phyloP scores from a whole-genome alignment of 2,888 invertebrate species.

The Seira ritae region DNA sequence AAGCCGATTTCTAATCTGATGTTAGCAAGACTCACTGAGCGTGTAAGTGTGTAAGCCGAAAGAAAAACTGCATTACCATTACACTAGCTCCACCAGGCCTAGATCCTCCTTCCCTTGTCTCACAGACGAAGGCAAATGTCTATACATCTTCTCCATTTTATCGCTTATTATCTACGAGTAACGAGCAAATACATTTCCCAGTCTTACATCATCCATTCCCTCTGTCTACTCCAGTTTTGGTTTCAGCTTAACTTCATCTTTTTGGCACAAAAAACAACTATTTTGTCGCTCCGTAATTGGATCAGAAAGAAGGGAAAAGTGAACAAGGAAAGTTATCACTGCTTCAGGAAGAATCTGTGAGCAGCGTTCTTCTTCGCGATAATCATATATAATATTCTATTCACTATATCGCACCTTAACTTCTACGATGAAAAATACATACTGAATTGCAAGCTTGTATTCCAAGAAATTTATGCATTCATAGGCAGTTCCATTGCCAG shows the following conservation, averaged over 20 bases:
- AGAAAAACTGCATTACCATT: neutral
- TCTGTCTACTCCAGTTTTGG: slow-evolving; percentile 39
- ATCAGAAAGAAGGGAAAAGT: slow-evolving; percentile 59
- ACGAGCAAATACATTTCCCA: slow-evolving; percentile 8
- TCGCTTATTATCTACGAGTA: neutral
- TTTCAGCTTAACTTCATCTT: slow-evolving; percentile 44
- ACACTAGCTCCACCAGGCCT: neutral
- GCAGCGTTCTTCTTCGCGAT: neutral
- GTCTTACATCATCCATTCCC: slow-evolving; percentile 1
- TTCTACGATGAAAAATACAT: too few relatives aligned
- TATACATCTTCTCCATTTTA: neutral
- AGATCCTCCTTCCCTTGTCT: too few relatives aligned
- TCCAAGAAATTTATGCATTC: neutral
- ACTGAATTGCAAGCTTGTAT: too few relatives aligned
- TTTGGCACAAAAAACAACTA: slow-evolving; percentile 57
- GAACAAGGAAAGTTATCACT: neutral
- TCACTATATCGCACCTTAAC: too few relatives aligned
- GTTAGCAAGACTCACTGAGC: neutral
- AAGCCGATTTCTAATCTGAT: slow-evolving; percentile 52
- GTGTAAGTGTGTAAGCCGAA: neutral
- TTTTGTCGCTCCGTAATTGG: slow-evolving; percentile 64
- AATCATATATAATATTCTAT: neutral
- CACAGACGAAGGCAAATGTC: neutral
- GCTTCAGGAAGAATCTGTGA: neutral
- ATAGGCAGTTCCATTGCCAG: neutral